Percentiles rank a stretch among this genome's conserved stretches.
Conservation (phyloP, 2,888 invertebrate species). For the Callyntrura sp. region DNA sequence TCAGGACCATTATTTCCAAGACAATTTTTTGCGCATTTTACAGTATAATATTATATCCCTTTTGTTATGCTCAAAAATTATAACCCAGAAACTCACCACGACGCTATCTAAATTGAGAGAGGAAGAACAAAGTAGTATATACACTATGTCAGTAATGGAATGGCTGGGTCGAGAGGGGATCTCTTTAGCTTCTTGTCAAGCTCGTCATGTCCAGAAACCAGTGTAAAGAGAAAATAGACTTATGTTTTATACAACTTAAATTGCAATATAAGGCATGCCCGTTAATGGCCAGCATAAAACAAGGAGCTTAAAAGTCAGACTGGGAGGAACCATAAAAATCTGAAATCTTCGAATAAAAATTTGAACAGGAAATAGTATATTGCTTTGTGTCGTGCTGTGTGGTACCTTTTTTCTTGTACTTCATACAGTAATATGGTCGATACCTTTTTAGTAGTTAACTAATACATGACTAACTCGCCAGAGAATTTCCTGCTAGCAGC, state of each 20-base stretch:
- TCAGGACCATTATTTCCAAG: too few species aligned
- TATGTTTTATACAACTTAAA: slow-evolving; percentile 13
- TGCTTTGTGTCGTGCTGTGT: neutral
- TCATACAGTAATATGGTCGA: neutral
- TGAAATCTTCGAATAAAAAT: slow-evolving; percentile 49
- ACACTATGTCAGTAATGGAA: too few species aligned
- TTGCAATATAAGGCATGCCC: slow-evolving; percentile 48
- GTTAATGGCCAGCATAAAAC: slow-evolving; percentile 59
- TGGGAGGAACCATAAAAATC: slow-evolving; percentile 62
- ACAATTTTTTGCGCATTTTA: too few species aligned
- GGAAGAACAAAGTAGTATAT: neutral
- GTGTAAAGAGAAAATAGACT: slow-evolving; percentile 4
- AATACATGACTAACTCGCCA: neutral
- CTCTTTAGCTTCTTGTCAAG: neutral
- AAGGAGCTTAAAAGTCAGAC: slow-evolving; percentile 32
- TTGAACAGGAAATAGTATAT: slow-evolving; percentile 14
- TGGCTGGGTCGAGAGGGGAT: too few species aligned
- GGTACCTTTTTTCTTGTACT: neutral
- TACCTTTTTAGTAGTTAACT: neutral
- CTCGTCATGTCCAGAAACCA: slow-evolving; percentile 29
- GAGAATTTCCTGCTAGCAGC: neutral
- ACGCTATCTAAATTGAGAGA: neutral
- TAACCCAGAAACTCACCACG: neutral
- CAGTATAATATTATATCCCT: too few species aligned
- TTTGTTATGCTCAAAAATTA: neutral